These are phyloP conservation scores for Drosophila santomea DNA, from an alignment of 1,140 invertebrate genomes.

Conservation along the genomic window DNA sequence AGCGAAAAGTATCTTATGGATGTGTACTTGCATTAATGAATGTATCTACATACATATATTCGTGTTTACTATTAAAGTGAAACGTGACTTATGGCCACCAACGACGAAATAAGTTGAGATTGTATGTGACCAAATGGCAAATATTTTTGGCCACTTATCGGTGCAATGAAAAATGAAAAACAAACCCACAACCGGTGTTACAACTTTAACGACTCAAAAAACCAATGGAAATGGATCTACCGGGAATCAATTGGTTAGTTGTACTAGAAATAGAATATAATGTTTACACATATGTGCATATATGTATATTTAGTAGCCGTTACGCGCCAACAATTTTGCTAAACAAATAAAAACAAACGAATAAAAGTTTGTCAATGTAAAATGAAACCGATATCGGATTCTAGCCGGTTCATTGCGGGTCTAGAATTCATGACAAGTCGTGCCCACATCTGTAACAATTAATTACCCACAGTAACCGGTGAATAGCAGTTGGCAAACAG, in stretches of 20 bases:
- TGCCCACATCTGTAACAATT: constrained; percentile 2
- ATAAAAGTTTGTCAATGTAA: constrained; percentile 25
- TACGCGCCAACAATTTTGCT: constrained; percentile 37
- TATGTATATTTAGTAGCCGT: constrained; percentile 7
- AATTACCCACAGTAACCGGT: constrained; percentile 7
- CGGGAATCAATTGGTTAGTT: constrained; percentile 20
- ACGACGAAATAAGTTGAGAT: constrained; percentile 33
- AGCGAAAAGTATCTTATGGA: not conserved
- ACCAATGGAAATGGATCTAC: constrained; percentile 12
- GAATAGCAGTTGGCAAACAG: not conserved
- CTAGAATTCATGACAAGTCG: constrained; percentile 18
- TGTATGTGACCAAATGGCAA: constrained; percentile 65
- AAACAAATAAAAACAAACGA: constrained; percentile 17
- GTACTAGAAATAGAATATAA: constrained; percentile 6
- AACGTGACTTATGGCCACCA: constrained; percentile 61
- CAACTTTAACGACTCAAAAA: constrained; percentile 5
- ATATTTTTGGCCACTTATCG: constrained; percentile 65
- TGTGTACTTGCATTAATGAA: constrained; percentile 9
- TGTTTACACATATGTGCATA: not conserved
- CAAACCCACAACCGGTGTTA: constrained; percentile 2
- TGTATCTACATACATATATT: constrained; percentile 11
- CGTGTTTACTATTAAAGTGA: constrained; percentile 11
- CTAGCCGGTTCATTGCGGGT: constrained; percentile 7
- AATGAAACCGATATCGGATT: constrained; percentile 14
- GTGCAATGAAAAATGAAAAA: constrained; percentile 19